Base-by-base conservation (phyloP, 1,140 invertebrate genomes). In the Rhizoglyphus robini region DNA sequence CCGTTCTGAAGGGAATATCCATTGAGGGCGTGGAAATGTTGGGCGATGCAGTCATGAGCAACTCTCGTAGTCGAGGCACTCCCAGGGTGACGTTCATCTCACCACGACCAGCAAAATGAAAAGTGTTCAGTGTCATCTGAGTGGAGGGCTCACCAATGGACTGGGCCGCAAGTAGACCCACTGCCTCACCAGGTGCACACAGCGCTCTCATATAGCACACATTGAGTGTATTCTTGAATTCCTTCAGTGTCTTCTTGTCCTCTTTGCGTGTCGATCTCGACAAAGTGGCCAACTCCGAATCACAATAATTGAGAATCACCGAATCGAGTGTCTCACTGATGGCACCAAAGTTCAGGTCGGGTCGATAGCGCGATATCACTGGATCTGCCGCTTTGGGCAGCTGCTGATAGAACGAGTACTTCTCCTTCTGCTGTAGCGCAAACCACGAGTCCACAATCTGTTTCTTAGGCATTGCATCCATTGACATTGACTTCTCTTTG, bases 71-170 rank as follows among this genome's bases (percentile, higher is more conserved):
- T 70, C 96, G 82, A 0, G 95, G 96, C 70, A 98, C 97, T 82
- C 90, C 95, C 0, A 99, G 79, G 0, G 96, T 99, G 0, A 99
- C 94, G 76, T 99, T 99, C 93, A 99, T 98, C 77, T 99, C 96
- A 81, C 95, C 94, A 79, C 93, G 84, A 76, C 96, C 96, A 70
- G 96, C 96, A 79, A 98, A 98, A 75, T 99, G 96, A 77, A 99
- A 99, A 36, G 96, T 99, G 73, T 99, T 99, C 68, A 99, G 76
- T 70, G 96, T 99, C 96, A 99, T 99, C 79, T 99, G 96, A 64
- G 96, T 99, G 2, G 94, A 97, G 0, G 96, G 96, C 78, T 99
- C 96, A 48, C 67, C 69, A 65, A 70, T 63, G 18, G 69, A 70
- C 46, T 86, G 85, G 25, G 95, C 95, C 23, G 95, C 95, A 62